Conservation (phyloP, 2,888 invertebrate species). For the Cyclophora punctaria region DNA sequence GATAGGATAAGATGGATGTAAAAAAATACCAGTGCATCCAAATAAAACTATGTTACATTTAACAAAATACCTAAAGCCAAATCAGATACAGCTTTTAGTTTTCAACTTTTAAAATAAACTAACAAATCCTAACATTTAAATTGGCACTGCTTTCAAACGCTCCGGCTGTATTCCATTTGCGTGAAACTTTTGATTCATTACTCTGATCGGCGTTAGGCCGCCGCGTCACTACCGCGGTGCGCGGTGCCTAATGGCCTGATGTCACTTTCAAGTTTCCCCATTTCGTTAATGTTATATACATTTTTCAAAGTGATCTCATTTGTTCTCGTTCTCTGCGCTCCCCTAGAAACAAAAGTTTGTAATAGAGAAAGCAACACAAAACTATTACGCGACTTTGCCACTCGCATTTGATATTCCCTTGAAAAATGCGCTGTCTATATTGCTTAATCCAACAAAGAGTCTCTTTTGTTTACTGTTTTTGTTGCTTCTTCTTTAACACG, state of each 20-base stretch:
- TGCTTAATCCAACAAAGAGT: neutral
- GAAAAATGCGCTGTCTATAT: conserved; percentile 10
- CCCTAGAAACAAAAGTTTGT: conserved; percentile 34
- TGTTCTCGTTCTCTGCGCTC: conserved; percentile 41
- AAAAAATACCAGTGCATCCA: too few species aligned
- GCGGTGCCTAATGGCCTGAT: conserved; percentile 47
- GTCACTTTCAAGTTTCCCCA: conserved; percentile 56
- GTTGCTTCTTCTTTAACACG: neutral
- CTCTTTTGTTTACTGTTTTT: neutral
- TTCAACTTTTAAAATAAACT: too few species aligned
- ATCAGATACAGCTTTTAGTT: too few species aligned
- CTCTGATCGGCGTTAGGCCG: conserved; percentile 21
- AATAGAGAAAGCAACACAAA: conserved; percentile 37
- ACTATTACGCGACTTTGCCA: conserved; percentile 24
- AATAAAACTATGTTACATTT: too few species aligned
- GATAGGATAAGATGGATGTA: too few species aligned
- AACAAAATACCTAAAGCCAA: too few species aligned
- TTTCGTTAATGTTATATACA: conserved; percentile 57
- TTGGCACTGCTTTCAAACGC: conserved; percentile 3
- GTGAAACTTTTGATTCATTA: conserved; percentile 53
- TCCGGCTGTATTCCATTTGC: conserved; percentile 27
- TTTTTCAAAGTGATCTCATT: conserved; percentile 57
- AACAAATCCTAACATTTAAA: too few species aligned
- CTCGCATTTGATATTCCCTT: conserved; percentile 19
- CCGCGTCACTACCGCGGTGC: conserved; percentile 30